Evolutionary conservation across 2,113 vertebrate species (phyloP).

Genomic region (Oenanthe oenanthe): DNA sequence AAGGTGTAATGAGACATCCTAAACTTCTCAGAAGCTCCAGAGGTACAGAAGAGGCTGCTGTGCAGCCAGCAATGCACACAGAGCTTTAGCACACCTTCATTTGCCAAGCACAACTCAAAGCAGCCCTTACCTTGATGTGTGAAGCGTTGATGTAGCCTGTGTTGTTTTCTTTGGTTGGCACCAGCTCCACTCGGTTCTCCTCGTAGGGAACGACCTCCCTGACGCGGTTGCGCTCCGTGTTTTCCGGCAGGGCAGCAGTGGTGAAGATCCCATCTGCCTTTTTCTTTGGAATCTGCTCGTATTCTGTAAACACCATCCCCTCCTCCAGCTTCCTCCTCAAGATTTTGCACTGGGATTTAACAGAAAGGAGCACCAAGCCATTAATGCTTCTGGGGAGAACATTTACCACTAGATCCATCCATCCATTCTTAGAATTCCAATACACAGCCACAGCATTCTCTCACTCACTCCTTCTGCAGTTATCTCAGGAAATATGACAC

Average conservation of each 20-base stretch:
- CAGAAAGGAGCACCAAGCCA: background rate
- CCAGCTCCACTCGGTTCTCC: constrained; percentile 91
- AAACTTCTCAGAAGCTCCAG: background rate
- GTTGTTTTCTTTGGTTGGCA: constrained; percentile 94
- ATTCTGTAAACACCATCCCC: constrained; percentile 92
- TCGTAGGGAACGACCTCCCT: constrained; percentile 91
- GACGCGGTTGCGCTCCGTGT: constrained; percentile 89
- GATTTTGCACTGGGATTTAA: constrained; percentile 83
- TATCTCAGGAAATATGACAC: background rate
- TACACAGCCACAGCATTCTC: background rate
- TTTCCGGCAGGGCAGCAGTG: constrained; percentile 87
- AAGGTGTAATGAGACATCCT: background rate
- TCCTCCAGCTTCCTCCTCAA: constrained; percentile 89
- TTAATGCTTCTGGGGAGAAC: background rate
- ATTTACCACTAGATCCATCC: background rate
- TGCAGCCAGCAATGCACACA: background rate
- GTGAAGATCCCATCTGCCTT: constrained; percentile 82
- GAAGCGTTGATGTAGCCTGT: constrained; percentile 95
- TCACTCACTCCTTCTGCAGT: background rate
- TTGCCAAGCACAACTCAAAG: background rate
- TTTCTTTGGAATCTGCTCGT: constrained; percentile 92
- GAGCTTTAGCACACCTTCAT: background rate
- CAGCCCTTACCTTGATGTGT: constrained; percentile 85
- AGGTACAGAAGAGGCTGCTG: background rate
- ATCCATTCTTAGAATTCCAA: background rate